Percentiles rank a stretch among this genome's conserved stretches.
phyloP scores from a whole-genome alignment of 2,888 invertebrate genomes.

The Tachystola acroxantha region DNA sequence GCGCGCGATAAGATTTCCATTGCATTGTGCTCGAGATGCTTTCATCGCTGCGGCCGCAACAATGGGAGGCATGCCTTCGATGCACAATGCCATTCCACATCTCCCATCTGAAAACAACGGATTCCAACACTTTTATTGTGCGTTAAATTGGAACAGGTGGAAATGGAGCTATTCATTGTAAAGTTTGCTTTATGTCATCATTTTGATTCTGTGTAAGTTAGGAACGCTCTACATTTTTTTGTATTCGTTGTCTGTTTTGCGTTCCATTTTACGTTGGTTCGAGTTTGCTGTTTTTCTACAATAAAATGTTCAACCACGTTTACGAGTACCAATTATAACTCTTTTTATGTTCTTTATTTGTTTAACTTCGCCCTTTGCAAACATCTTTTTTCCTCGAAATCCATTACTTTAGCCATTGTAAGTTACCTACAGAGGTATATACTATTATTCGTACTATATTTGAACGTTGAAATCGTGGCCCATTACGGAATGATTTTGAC shows the following conservation, averaged over 20 bases:
- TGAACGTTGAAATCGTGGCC: too few relatives aligned
- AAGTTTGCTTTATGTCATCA: slow-evolving; percentile 14
- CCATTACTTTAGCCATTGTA: not conserved
- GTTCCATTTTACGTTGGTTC: not conserved
- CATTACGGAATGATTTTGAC: too few relatives aligned
- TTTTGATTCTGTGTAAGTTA: slow-evolving; percentile 2
- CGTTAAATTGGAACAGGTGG: slow-evolving; percentile 63
- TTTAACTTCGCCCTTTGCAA: not conserved
- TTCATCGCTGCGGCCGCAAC: slow-evolving; percentile 35
- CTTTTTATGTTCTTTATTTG: not conserved
- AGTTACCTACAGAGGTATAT: too few relatives aligned
- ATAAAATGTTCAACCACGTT: not conserved
- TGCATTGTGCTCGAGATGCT: slow-evolving; percentile 58
- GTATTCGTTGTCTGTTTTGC: not conserved
- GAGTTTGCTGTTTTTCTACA: not conserved
- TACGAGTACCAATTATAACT: not conserved
- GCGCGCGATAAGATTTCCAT: slow-evolving; percentile 59
- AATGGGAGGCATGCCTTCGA: slow-evolving; percentile 42
- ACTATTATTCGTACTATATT: too few relatives aligned
- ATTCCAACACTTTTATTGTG: slow-evolving; percentile 64
- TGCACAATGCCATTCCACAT: slow-evolving; percentile 62
- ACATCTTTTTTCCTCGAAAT: not conserved
- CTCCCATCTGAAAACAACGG: slow-evolving; percentile 62
- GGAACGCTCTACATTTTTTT: not conserved
- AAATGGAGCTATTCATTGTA: slow-evolving; percentile 41